phyloP scores from a whole-genome alignment of 1,140 invertebrate genomes.

The Hestina assimilis region DNA sequence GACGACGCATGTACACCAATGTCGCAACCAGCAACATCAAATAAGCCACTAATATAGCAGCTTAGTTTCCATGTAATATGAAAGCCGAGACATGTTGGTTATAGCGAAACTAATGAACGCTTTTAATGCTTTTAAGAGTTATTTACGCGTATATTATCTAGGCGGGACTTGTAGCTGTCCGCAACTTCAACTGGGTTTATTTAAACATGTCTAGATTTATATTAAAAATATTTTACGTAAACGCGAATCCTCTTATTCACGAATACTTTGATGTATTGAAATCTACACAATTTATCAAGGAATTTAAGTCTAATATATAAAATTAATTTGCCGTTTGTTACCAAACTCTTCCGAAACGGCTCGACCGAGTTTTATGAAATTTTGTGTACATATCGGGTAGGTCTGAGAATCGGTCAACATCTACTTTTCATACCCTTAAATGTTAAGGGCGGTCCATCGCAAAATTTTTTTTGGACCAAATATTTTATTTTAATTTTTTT shows the following conservation, averaged over 20 bases:
- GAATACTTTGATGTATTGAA: too few species aligned
- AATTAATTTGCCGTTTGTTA: too few species aligned
- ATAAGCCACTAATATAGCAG: constrained; percentile 3
- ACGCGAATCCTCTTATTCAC: neutral
- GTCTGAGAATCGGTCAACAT: too few species aligned
- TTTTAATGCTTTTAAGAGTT: constrained; percentile 16
- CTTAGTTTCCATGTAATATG: constrained; percentile 15
- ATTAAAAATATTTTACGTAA: neutral
- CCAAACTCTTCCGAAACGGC: too few species aligned
- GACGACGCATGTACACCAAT: constrained; percentile 1
- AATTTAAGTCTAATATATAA: too few species aligned
- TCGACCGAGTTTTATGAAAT: too few species aligned
- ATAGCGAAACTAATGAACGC: constrained; percentile 25
- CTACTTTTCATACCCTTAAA: too few species aligned
- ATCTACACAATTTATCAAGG: too few species aligned
- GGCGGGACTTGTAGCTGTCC: constrained; percentile 8
- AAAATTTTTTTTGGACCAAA: too few species aligned
- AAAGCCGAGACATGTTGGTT: constrained; percentile 21
- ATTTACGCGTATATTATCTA: constrained; percentile 18
- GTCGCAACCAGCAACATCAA: constrained; percentile 14
- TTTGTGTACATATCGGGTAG: too few species aligned
- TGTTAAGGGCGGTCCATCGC: too few species aligned
- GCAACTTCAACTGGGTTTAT: constrained; percentile 1
- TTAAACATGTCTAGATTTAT: neutral
- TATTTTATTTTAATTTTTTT: too few species aligned